Conservation (phyloP, 92 coral and sea anemone species). For the Phenganax subtilis region DNA sequence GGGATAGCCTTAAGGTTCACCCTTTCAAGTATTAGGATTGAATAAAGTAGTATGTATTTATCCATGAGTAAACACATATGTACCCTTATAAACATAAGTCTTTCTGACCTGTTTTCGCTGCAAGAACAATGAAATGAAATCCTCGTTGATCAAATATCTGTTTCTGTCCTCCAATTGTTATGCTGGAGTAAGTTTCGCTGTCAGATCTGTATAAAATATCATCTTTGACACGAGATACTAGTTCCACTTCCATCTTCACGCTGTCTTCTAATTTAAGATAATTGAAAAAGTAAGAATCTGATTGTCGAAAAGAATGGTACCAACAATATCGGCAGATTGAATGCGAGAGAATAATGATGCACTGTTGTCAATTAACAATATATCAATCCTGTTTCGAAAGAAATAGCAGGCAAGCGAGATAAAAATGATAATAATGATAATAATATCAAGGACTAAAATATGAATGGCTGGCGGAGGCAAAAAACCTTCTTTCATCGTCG, state of each 20-base stretch:
- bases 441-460: not conserved
- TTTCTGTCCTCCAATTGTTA: slow-evolving; percentile 1
- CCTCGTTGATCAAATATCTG: slow-evolving; percentile 5
- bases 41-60: too few relatives aligned
- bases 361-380: too few relatives aligned
- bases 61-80: too few relatives aligned
- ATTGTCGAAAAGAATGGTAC: not conserved
- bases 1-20: too few relatives aligned
- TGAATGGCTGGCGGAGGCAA: not conserved
- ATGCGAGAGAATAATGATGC: too few relatives aligned
- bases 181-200: slow-evolving; percentile 11
- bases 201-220: not conserved
- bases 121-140: slow-evolving; percentile 20
- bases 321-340: not conserved
- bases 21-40: too few relatives aligned
- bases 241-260: slow-evolving; percentile 5
- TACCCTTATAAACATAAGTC: not conserved
- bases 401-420: too few relatives aligned
- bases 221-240: slow-evolving; percentile 21
- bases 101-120: slow-evolving; percentile 22
- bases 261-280: not conserved
- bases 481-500: slow-evolving; percentile 12
- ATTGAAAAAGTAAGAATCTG: not conserved
- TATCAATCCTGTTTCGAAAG: too few relatives aligned
- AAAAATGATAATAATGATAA: not conserved